A percentile compares a stretch with the other conserved stretches of the same genome.
Conservation (phyloP, 1,140 invertebrate genomes). For the Caerostris extrusa region DNA sequence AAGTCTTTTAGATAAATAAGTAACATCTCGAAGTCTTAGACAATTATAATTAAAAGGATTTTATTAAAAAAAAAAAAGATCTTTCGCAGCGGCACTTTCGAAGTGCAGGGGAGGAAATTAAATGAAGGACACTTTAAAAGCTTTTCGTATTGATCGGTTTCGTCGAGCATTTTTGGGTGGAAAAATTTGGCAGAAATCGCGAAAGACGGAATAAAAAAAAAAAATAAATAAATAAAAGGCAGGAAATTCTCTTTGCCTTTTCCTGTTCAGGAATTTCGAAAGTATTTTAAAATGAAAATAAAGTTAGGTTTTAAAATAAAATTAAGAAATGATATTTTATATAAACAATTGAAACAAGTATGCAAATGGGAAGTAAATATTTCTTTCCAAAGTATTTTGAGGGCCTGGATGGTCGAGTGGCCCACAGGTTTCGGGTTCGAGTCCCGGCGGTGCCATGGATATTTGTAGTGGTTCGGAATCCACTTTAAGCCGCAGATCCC, state of each 20-base stretch:
- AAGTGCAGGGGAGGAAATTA: background rate
- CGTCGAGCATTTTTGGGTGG: background rate
- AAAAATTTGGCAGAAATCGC: background rate
- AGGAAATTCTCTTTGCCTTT: background rate
- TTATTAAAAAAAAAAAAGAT: background rate
- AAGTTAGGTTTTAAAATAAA: too few species aligned
- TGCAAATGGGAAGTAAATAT: too few species aligned
- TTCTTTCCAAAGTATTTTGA: too few species aligned
- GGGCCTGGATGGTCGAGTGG: too few species aligned
- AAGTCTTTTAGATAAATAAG: background rate
- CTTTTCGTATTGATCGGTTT: background rate
- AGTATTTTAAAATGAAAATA: too few species aligned
- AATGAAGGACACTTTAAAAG: background rate
- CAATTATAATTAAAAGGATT: constrained; percentile 1
- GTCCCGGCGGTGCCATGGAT: too few species aligned
- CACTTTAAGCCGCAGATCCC: too few species aligned
- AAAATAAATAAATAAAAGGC: background rate
- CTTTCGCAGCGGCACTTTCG: background rate
- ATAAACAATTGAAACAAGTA: too few species aligned
- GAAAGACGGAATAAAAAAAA: background rate
- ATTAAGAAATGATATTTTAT: too few species aligned
- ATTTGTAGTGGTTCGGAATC: too few species aligned
- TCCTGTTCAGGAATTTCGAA: too few species aligned
- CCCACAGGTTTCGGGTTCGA: too few species aligned
- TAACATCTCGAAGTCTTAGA: background rate